A percentile compares a stretch with the other conserved stretches of the same genome.
These are phyloP conservation scores for Propsilocerus akamusi DNA, from an alignment of 1,140 invertebrate species.

Conservation along the genomic window DNA sequence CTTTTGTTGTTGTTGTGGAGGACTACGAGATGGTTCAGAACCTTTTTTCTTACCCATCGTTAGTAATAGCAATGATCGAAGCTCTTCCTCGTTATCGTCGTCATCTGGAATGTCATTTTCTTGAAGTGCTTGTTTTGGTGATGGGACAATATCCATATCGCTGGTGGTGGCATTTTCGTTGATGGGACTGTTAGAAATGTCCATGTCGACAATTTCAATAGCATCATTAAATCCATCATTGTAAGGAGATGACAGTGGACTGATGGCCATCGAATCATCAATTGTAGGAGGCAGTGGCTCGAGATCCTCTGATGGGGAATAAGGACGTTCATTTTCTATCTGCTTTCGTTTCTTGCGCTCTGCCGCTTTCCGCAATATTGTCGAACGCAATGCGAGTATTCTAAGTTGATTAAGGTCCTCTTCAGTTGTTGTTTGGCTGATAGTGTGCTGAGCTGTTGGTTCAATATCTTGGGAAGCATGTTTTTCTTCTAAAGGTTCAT, in stretches of 20 bases:
- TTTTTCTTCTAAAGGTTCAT: not conserved
- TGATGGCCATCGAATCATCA: not conserved
- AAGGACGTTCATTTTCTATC: not conserved
- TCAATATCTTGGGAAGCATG: not conserved
- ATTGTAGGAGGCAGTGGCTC: not conserved
- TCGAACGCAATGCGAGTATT: not conserved
- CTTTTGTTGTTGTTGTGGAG: no score
- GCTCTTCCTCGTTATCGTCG: not conserved
- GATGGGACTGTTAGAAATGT: not conserved
- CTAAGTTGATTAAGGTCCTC: not conserved
- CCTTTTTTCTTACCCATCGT: not conserved
- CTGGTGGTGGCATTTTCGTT: not conserved
- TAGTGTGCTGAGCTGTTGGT: not conserved
- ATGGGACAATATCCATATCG: not conserved
- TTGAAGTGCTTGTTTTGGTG: not conserved
- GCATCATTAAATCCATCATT: not conserved
- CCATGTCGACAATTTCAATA: not conserved
- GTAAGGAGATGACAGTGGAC: not conserved
- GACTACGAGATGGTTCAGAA: no score
- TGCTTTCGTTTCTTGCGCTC: not conserved
- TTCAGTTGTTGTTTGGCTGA: not conserved
- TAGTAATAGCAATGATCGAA: not conserved
- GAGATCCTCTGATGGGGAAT: not conserved
- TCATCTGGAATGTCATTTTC: not conserved
- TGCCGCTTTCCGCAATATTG: not conserved